Percentiles rank a stretch among this genome's conserved stretches.
Conservation (phyloP, 2,888 invertebrate genomes). For the Prionchulus punctatus region DNA sequence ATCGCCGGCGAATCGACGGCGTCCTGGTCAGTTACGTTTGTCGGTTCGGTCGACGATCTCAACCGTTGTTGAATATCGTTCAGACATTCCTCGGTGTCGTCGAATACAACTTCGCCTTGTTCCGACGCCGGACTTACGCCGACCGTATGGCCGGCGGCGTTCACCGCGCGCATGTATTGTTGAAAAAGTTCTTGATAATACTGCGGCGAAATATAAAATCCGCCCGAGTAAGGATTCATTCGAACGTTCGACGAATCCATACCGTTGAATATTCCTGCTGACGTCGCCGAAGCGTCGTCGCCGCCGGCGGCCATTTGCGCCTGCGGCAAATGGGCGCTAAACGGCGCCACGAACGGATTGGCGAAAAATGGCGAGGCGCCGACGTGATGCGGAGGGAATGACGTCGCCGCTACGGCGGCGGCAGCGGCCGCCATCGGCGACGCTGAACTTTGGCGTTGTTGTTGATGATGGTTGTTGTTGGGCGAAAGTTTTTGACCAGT, state of each 20-base stretch:
- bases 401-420: too few species aligned
- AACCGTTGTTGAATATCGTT: too few species aligned
- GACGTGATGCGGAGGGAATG: too few species aligned
- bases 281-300: not conserved
- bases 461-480: too few species aligned
- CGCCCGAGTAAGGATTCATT: conserved; percentile 16
- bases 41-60: not conserved
- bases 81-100: not conserved
- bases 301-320: not conserved
- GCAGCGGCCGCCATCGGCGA: too few species aligned
- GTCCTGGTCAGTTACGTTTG: not conserved
- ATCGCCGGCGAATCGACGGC: not conserved
- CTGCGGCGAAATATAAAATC: conserved; percentile 21
- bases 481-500: too few species aligned
- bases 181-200: conserved; percentile 30
- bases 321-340: conserved; percentile 18
- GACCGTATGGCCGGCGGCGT: not conserved
- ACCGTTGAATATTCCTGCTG: not conserved
- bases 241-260: conserved; percentile 13
- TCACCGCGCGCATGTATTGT: conserved; percentile 21
- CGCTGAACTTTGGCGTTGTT: too few species aligned
- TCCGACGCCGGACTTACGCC: conserved; percentile 1
- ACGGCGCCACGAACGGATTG: conserved; percentile 28
- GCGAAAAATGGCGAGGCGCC: conserved; percentile 26
- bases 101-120: conserved; percentile 8